These are phyloP conservation scores for Papilio helenus DNA, from an alignment of 1,140 invertebrate genomes.

Conservation along the genomic window DNA sequence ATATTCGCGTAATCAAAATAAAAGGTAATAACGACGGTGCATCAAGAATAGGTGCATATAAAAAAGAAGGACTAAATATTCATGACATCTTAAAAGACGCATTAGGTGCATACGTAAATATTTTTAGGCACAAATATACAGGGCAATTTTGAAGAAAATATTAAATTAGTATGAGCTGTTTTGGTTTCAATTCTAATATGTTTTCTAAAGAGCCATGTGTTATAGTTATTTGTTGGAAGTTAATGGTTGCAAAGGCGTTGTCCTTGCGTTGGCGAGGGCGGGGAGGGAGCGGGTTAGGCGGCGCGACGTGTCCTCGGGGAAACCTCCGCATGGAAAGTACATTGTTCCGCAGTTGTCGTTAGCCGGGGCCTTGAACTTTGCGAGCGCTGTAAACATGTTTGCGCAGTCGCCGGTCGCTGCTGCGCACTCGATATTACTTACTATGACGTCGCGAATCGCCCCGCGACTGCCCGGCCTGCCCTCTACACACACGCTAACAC, in stretches of 20 bases:
- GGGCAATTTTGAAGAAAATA: too few relatives aligned
- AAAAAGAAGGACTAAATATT: too few relatives aligned
- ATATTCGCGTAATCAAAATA: too few relatives aligned
- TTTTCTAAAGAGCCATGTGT: background rate
- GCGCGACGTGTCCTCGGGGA: slow-evolving; percentile 56
- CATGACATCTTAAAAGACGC: too few relatives aligned
- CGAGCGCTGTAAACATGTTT: slow-evolving; percentile 79
- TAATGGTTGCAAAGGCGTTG: slow-evolving; percentile 8
- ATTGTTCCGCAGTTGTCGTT: slow-evolving; percentile 66
- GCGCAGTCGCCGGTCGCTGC: slow-evolving; percentile 66
- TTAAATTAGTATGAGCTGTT: too few relatives aligned
- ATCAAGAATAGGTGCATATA: too few relatives aligned
- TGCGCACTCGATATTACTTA: slow-evolving; percentile 71
- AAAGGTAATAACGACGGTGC: too few relatives aligned
- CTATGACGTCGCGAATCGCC: slow-evolving; percentile 64
- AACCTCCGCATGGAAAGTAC: slow-evolving; percentile 69
- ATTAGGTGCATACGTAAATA: too few relatives aligned
- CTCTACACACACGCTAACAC: slow-evolving; percentile 35
- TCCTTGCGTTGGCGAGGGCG: background rate
- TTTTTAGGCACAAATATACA: too few relatives aligned
- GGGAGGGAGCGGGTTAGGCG: background rate
- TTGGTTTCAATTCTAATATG: too few relatives aligned
- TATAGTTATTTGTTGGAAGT: slow-evolving; percentile 11
- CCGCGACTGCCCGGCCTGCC: slow-evolving; percentile 38
- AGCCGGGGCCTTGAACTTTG: slow-evolving; percentile 78